Percentiles rank a stretch among this genome's conserved stretches.
Evolutionary conservation across 1,140 invertebrate genomes (phyloP).

Genomic region (Drosophila ogumai): DNA sequence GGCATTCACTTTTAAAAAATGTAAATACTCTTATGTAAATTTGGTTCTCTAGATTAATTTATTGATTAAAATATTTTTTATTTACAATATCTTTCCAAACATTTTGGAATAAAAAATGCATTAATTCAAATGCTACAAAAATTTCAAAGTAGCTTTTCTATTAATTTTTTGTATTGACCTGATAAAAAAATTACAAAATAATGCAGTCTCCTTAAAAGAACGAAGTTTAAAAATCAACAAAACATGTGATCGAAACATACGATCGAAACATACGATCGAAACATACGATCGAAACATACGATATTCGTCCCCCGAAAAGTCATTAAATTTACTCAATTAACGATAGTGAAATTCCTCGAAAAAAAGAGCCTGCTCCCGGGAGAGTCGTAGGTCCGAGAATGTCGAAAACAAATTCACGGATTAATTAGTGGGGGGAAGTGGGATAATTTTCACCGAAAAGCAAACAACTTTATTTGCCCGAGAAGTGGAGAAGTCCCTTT

Average conservation of each 20-base stretch:
- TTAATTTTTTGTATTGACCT: neutral
- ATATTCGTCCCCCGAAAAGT: neutral
- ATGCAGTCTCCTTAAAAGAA: neutral
- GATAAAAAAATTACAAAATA: too few species aligned
- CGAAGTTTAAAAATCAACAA: neutral
- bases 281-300: slow-evolving; percentile 1
- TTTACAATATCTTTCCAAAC: too few species aligned
- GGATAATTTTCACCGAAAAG: neutral
- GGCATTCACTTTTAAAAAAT: too few species aligned
- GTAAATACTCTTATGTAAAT: too few species aligned
- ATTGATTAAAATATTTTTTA: too few species aligned
- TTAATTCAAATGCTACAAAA: too few species aligned
- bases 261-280: neutral
- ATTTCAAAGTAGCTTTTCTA: too few species aligned
- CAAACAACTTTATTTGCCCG: neutral
- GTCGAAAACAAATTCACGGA: slow-evolving; percentile 2
- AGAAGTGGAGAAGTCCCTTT: slow-evolving; percentile 61
- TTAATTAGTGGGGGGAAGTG: neutral
- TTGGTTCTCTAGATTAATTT: too few species aligned
- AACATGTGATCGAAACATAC: slow-evolving; percentile 4
- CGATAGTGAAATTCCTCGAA: slow-evolving; percentile 11
- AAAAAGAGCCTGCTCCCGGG: slow-evolving; percentile 13
- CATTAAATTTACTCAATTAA: slow-evolving; percentile 10
- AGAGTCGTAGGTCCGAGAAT: slow-evolving; percentile 3
- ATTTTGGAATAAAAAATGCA: too few species aligned